These are phyloP conservation scores for Cheilosia vulpina DNA, from an alignment of 2,888 invertebrate genomes.

Conservation along the genomic window DNA sequence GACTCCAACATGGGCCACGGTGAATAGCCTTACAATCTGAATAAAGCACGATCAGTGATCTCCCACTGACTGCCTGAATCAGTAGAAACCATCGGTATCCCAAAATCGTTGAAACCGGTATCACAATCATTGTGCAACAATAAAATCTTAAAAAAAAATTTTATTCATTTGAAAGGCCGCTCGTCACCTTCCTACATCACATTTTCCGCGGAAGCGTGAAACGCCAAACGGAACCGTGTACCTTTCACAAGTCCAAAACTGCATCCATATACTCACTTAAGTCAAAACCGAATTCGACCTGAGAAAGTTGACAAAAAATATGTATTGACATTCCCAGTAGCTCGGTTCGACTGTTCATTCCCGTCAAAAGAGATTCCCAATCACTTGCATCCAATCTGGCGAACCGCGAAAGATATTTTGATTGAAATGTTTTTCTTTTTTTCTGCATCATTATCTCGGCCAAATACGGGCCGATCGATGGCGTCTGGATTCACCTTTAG, in stretches of 20 bases:
- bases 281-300: slow-evolving; percentile 49
- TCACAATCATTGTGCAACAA: no score
- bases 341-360: slow-evolving; percentile 20
- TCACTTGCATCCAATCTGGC: slow-evolving; percentile 43
- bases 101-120: no score
- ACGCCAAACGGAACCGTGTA: slow-evolving; percentile 5
- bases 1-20: no score
- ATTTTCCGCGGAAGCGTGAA: neutral
- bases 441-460: slow-evolving; percentile 74
- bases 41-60: no score
- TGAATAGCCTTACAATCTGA: no score
- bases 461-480: slow-evolving; percentile 74
- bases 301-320: slow-evolving; percentile 59
- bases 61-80: no score
- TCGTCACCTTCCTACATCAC: neutral
- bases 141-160: neutral
- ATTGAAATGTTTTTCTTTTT: slow-evolving; percentile 65
- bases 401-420: slow-evolving; percentile 69
- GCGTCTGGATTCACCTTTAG: slow-evolving; percentile 74
- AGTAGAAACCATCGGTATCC: no score
- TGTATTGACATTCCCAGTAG: slow-evolving; percentile 61
- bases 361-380: slow-evolving; percentile 65
- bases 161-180: neutral
- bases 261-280: slow-evolving; percentile 33
- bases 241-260: slow-evolving; percentile 32